Percentiles rank a stretch among this genome's conserved stretches.
phyloP scores from a whole-genome alignment of 2,888 invertebrate genomes.

The Watsonalla binaria region DNA sequence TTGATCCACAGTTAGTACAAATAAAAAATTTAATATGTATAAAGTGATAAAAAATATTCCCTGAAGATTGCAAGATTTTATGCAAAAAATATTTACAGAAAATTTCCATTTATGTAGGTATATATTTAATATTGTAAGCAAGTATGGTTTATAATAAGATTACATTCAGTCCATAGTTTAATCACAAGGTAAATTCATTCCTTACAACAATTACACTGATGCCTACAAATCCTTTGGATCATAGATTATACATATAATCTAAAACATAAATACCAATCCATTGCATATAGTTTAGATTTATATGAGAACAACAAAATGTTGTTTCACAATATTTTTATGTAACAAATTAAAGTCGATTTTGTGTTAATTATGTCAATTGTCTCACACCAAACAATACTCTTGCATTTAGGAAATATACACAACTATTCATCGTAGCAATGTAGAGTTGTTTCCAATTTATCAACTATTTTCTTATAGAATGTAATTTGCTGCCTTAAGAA shows the following conservation, averaged over 20 bases:
- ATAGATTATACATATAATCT: constrained; percentile 20
- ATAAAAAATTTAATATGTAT: constrained; percentile 40
- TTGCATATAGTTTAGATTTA: constrained; percentile 8
- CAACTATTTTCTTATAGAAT: constrained; percentile 93
- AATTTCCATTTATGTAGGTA: constrained; percentile 22
- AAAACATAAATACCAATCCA: constrained; percentile 18
- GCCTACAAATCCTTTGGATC: constrained; percentile 54
- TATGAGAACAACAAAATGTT: constrained; percentile 24
- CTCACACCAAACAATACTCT: constrained; percentile 1
- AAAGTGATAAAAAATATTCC: constrained; percentile 47
- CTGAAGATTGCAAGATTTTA: constrained; percentile 40
- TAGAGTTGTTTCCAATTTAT: constrained; percentile 82
- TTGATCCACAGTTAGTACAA: constrained; percentile 54
- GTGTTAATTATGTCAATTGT: constrained; percentile 8
- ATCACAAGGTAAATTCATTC: constrained; percentile 63
- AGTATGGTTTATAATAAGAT: constrained; percentile 28
- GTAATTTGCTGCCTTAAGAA: constrained; percentile 93
- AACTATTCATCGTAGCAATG: constrained; percentile 54
- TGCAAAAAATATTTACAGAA: constrained; percentile 51
- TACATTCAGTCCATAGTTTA: constrained; percentile 61
- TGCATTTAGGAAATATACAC: constrained; percentile 11
- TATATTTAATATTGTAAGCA: constrained; percentile 25
- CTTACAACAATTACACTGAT: constrained; percentile 29
- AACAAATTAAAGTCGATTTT: constrained; percentile 6
- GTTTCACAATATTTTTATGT: constrained; percentile 7